phyloP scores from a whole-genome alignment of 1,140 invertebrate genomes.

The Pristionchus pacificus region DNA sequence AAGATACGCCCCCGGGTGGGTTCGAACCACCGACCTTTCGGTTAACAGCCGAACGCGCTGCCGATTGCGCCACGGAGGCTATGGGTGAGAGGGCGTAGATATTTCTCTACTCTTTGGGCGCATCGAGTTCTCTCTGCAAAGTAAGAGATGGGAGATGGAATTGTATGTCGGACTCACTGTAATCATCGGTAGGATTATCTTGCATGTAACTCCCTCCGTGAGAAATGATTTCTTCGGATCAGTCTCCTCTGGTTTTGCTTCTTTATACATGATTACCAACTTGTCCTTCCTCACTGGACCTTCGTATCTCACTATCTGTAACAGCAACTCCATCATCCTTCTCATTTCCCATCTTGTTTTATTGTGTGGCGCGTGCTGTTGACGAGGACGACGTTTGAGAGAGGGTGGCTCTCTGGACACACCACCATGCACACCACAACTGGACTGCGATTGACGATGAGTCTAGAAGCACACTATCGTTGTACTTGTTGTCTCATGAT shows the following conservation, averaged over 20 bases:
- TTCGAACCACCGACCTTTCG: slow-evolving; percentile 58
- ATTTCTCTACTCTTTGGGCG: too few relatives aligned
- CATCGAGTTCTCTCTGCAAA: too few relatives aligned
- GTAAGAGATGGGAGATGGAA: too few relatives aligned
- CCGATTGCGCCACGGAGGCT: slow-evolving; percentile 35
- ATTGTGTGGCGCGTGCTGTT: too few relatives aligned
- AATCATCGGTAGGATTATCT: slow-evolving; percentile 14
- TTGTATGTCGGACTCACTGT: too few relatives aligned
- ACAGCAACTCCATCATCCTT: not conserved
- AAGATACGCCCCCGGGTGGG: slow-evolving; percentile 51
- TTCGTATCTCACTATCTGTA: not conserved
- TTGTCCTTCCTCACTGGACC: slow-evolving; percentile 9
- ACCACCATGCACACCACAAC: too few relatives aligned
- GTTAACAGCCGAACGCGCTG: slow-evolving; percentile 56
- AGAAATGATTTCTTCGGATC: slow-evolving; percentile 16
- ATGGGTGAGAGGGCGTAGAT: too few relatives aligned
- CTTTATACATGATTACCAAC: slow-evolving; percentile 17
- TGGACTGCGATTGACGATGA: too few relatives aligned
- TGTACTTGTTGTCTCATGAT: too few relatives aligned
- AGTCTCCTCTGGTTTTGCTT: slow-evolving; percentile 12
- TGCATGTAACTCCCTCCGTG: slow-evolving; percentile 9
- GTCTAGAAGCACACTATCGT: too few relatives aligned
- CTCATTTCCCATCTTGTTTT: slow-evolving; percentile 1
- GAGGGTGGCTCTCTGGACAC: too few relatives aligned
- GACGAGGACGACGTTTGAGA: too few relatives aligned